These are phyloP conservation scores for Cranoglanis bouderius DNA, from an alignment of 2,113 vertebrate genomes.

Conservation along the genomic window DNA sequence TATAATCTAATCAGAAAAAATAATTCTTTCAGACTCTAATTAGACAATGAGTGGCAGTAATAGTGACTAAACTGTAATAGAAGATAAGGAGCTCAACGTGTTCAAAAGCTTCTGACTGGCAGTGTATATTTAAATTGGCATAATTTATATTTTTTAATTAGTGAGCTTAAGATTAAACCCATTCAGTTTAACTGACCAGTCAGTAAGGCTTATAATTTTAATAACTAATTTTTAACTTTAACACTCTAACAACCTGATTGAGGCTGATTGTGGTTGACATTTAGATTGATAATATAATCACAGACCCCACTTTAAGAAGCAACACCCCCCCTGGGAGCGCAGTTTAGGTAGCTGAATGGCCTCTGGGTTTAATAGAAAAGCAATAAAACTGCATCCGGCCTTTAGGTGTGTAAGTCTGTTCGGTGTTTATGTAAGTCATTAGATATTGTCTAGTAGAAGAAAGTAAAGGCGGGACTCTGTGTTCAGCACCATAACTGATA, in stretches of 20 bases:
- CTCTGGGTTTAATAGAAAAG: slow-evolving; percentile 23
- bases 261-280: neutral
- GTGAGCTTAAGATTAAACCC: neutral
- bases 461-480: neutral
- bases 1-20: neutral
- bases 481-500: neutral
- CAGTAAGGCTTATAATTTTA: neutral
- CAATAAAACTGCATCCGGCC: slow-evolving; percentile 7
- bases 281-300: neutral
- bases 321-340: neutral
- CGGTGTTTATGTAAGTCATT: slow-evolving; percentile 16
- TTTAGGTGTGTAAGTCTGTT: slow-evolving; percentile 2
- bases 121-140: neutral
- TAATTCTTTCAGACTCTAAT: neutral
- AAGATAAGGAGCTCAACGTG: neutral
- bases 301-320: neutral
- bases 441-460: neutral
- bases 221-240: neutral
- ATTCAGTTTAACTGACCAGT: neutral
- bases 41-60: neutral
- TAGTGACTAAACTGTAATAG: neutral
- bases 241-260: neutral
- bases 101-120: neutral
- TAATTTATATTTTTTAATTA: neutral
- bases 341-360: slow-evolving; percentile 27